Evolutionary conservation across 2,797 vertebrate genomes (phyloP), one percentile per base, ranked within the genome.

Genomic region (Channa striata): DNA sequence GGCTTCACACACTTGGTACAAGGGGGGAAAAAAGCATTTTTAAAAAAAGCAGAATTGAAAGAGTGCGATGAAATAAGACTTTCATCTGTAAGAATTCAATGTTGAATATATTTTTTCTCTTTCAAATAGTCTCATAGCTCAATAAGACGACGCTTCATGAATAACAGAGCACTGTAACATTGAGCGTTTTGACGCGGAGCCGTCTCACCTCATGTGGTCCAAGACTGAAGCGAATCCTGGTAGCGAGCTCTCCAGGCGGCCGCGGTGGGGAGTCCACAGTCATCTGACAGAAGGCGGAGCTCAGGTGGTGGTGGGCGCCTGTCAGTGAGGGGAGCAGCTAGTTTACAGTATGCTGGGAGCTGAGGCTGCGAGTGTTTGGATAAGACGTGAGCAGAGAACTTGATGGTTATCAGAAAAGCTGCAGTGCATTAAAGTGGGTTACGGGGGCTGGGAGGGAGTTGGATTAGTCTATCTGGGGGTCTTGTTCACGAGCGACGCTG

Each of bases 281-380:
- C 50, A 23, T 56, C 50, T 11, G 49, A 54, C 33, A 58, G 44
- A 9, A 20, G 34, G 54, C 34, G 65, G 54, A 34, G 54, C 13
- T 40, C 30, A 53, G 58, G 40, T 19, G 34, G 46, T 48, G 68
- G 33, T 8, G 33, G 11, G 23, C 1, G 49, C 6, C 48, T 19
- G 40, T 5, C 1, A 21, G 14, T 19, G 19, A 53, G 33, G 11
- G 7, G 6, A 20, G 34, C 19, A 8, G 23, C 14, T 17, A 6
- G 30, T 60, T 44, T 21, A 42, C 34, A 37, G 11, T 37, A 37
- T 37, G 36, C 10, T 9, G 6, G 4, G 23, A 11, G 6, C 33
- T 43, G 8, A 1, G n/a, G 47, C 47, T 17, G 39, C 8, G 57
- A 25, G 3, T 30, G 57, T 40, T 14, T 51, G 11, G 25, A 13